Evolutionary conservation across 1,140 invertebrate genomes (phyloP).

Genomic region (Drusus annulatus): DNA sequence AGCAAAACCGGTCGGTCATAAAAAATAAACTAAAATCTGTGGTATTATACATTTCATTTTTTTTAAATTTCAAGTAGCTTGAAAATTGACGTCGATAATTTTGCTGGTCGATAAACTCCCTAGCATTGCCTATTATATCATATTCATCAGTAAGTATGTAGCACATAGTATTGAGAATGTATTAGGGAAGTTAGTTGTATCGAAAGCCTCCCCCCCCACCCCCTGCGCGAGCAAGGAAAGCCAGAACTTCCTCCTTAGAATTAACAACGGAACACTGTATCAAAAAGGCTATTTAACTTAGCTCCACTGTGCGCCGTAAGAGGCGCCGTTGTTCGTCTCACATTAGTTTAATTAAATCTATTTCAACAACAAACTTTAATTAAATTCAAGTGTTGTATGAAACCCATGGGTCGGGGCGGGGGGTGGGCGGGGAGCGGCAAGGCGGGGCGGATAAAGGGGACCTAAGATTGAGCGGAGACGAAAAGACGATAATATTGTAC

Average conservation of each 20-base stretch:
- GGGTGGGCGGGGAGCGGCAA: not conserved
- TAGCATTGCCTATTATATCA: too few relatives aligned
- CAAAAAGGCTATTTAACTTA: slow-evolving; percentile 59
- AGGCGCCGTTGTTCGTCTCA: slow-evolving; percentile 55
- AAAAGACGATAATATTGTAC: not conserved
- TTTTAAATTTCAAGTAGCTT: too few relatives aligned
- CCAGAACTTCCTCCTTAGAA: slow-evolving; percentile 44
- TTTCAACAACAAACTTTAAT: slow-evolving; percentile 60
- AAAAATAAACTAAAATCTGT: too few relatives aligned
- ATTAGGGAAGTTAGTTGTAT: too few relatives aligned
- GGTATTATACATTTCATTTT: too few relatives aligned
- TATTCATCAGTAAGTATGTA: too few relatives aligned
- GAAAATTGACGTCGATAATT: too few relatives aligned
- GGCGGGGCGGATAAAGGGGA: slow-evolving; percentile 4
- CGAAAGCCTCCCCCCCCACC: not conserved
- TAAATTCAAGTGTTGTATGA: slow-evolving; percentile 59
- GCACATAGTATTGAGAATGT: too few relatives aligned
- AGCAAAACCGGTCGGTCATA: too few relatives aligned
- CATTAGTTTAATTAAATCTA: slow-evolving; percentile 60
- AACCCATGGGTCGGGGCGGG: slow-evolving; percentile 12
- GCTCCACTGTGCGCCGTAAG: slow-evolving; percentile 45
- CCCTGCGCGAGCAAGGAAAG: slow-evolving; percentile 11
- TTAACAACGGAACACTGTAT: slow-evolving; percentile 57
- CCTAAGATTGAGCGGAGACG: slow-evolving; percentile 1
- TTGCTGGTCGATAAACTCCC: too few relatives aligned